A percentile compares a stretch with the other conserved stretches of the same genome.
Conservation (phyloP, 2,797 vertebrate species). For the Clamator glandarius region DNA sequence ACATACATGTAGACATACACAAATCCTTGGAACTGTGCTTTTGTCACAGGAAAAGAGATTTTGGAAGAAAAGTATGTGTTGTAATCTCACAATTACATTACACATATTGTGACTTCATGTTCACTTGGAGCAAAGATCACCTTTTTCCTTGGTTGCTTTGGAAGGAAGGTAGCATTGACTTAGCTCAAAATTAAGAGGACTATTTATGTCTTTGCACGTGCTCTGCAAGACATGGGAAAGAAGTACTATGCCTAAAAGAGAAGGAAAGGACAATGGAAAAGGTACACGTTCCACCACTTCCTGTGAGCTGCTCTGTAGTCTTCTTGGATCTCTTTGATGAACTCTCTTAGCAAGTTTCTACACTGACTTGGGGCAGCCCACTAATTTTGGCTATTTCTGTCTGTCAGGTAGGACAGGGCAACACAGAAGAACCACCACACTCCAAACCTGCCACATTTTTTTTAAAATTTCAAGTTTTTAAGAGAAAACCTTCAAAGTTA, state of each 20-base stretch:
- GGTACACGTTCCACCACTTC: background rate
- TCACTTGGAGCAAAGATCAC: background rate
- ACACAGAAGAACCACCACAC: background rate
- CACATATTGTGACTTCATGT: background rate
- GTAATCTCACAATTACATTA: background rate
- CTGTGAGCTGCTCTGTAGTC: background rate
- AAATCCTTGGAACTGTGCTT: background rate
- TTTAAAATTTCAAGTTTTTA: background rate
- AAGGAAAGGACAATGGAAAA: background rate
- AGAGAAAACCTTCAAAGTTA: background rate
- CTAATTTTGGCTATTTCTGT: background rate
- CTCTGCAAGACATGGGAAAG: background rate
- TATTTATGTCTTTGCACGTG: background rate
- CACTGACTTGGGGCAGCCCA: background rate
- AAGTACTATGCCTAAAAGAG: background rate
- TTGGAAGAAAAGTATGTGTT: background rate
- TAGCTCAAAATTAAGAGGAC: background rate
- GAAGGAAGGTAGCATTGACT: background rate
- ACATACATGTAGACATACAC: background rate
- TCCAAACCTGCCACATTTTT: background rate
- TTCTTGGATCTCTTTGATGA: background rate
- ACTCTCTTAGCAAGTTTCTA: background rate
- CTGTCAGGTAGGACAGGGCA: background rate
- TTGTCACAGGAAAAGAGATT: background rate
- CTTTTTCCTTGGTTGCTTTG: background rate